These are phyloP conservation scores for Pseudotriccus pelzelni DNA, from an alignment of 2,797 vertebrate genomes.

Conservation along the genomic window DNA sequence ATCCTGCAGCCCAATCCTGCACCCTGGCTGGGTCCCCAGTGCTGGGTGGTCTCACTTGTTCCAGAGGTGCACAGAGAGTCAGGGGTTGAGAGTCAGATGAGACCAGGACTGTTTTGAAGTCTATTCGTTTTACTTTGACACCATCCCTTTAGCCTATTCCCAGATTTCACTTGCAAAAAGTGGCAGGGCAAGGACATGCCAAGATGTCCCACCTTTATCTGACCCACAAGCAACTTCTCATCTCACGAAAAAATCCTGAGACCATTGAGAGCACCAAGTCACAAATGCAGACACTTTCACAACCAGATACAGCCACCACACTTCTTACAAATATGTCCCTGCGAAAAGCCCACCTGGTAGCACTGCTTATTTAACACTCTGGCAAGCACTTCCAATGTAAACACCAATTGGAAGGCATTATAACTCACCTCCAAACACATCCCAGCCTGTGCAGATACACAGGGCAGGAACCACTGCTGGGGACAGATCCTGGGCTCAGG, in stretches of 20 bases:
- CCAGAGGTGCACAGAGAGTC: not conserved
- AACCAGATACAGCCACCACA: not conserved
- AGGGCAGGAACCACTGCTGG: not conserved
- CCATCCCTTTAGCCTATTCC: not conserved
- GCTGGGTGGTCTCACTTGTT: not conserved
- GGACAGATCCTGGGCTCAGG: not conserved
- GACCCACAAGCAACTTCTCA: not conserved
- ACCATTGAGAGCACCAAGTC: not conserved
- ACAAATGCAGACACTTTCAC: not conserved
- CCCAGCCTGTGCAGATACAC: not conserved
- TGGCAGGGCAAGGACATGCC: not conserved
- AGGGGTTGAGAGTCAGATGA: not conserved
- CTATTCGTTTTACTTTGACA: not conserved
- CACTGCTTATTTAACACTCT: constrained; percentile 2
- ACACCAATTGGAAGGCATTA: not conserved
- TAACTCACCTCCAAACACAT: not conserved
- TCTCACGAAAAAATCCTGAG: not conserved
- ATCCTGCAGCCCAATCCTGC: not conserved
- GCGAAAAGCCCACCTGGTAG: constrained; percentile 45
- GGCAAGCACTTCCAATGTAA: constrained; percentile 25
- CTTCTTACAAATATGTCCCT: not conserved
- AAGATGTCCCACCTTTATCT: not conserved
- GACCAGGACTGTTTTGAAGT: not conserved
- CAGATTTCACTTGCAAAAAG: not conserved
- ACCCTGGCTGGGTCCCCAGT: not conserved